These are phyloP conservation scores for Zophobas atratus DNA, from an alignment of 1,140 invertebrate species.

Conservation along the genomic window DNA sequence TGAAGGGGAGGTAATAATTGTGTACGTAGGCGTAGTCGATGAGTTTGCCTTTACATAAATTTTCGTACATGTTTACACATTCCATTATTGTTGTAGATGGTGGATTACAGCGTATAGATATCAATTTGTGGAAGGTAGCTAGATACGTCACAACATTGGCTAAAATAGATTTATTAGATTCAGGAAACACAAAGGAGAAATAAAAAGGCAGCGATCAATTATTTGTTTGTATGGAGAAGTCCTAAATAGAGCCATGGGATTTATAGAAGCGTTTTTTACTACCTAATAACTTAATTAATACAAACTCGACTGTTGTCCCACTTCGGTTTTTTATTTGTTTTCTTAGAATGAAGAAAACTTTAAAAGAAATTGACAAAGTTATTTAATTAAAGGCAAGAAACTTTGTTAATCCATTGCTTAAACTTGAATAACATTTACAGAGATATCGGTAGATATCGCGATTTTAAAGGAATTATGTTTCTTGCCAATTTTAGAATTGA, in stretches of 20 bases:
- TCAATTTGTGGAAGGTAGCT: conserved; percentile 27
- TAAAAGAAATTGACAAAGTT: conserved; percentile 48
- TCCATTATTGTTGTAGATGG: conserved; percentile 17
- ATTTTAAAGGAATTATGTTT: conserved; percentile 33
- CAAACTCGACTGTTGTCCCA: conserved; percentile 43
- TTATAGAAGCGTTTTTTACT: conserved; percentile 44
- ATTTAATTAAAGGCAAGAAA: conserved; percentile 46
- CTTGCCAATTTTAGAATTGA: conserved; percentile 14
- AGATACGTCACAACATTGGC: conserved; percentile 26
- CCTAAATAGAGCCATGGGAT: conserved; percentile 18
- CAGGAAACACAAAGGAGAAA: conserved; percentile 13
- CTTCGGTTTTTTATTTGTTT: conserved; percentile 45
- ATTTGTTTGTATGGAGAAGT: conserved; percentile 28
- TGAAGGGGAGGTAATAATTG: neutral
- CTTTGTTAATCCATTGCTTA: conserved; percentile 39
- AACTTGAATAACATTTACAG: conserved; percentile 37
- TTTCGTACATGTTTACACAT: conserved; percentile 5
- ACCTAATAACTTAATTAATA: conserved; percentile 48
- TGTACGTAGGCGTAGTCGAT: neutral
- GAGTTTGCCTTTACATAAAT: neutral
- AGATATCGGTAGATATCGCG: conserved; percentile 30
- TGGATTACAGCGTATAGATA: conserved; percentile 18
- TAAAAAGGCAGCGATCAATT: conserved; percentile 25
- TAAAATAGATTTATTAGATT: conserved; percentile 27
- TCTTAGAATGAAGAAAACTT: conserved; percentile 35